Base-by-base conservation (phyloP, 2,113 vertebrate genomes). In the Amblyopsis rosae region DNA sequence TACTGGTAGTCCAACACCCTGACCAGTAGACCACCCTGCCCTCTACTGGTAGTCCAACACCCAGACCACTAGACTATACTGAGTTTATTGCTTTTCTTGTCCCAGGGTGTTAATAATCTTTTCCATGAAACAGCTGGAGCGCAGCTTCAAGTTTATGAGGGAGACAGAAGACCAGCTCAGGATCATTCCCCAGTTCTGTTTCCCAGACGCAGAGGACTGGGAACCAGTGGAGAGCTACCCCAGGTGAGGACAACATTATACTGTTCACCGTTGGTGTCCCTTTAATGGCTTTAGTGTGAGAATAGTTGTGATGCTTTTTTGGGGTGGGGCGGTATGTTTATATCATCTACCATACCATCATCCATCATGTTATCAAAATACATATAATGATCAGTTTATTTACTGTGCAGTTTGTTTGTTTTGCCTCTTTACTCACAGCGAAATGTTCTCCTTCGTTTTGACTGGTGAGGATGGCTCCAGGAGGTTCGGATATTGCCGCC, bases 191-290 rank as follows among this genome's bases (percentile, higher is more conserved):
- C 96, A 98, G 82, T 99, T 99, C 91, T 99, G 97, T 77, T 99
- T 99, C 81, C 97, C 97, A 0, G 97, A 99, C 16, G 96, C 96
- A 70, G 98, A 95, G 87, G 97, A 99, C 80, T 99, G 97, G 96
- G 90, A 88, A 2, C 97, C 96, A 5, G 94, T 98, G 41, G 94
- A 95, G 79, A 95, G 93, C 72, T 99, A 98, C 86, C 91, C 94
- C 92, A 99, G 97, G 97, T 96, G 72, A 45, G 26, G 4, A 46
- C 15, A 46, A 6, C 63, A 79, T 70, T 83, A 73, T 82, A 84
- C 70, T 5, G 63, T 62, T 76, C 62, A 13, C 64, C 56, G 48
- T 8, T 1, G 5, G 62, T 69, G 78, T 79, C 80, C 77, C 76
- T 58, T 16, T 12, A 51, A 73, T 41, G 6, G 35, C 7, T 68